These are phyloP conservation scores for Phlogophora meticulosa DNA, from an alignment of 2,888 invertebrate species.

Conservation along the genomic window DNA sequence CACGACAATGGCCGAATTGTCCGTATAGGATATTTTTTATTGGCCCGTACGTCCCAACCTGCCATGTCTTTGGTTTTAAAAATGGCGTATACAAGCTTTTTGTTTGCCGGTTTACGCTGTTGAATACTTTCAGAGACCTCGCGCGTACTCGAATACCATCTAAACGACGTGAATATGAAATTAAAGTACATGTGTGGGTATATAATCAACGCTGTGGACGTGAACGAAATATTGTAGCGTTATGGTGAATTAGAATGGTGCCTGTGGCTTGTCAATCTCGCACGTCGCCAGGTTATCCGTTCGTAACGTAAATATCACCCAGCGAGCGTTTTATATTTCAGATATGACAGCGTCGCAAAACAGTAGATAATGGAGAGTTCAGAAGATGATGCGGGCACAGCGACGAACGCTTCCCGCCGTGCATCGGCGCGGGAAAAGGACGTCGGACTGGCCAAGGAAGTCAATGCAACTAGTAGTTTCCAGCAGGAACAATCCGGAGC, in stretches of 20 bases:
- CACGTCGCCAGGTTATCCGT: conserved; percentile 90
- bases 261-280: conserved; percentile 90
- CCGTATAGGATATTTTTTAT: conserved; percentile 90
- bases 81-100: conserved; percentile 92
- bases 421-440: conserved; percentile 91
- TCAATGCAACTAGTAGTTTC: conserved; percentile 84
- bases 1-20: conserved; percentile 91
- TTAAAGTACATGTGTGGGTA: conserved; percentile 91
- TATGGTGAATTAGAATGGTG: conserved; percentile 91
- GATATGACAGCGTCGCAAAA: conserved; percentile 90
- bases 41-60: conserved; percentile 89
- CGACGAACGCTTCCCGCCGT: conserved; percentile 90
- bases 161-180: conserved; percentile 90
- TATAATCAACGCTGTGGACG: conserved; percentile 88
- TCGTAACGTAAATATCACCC: conserved; percentile 89
- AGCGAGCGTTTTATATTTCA: conserved; percentile 89
- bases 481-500: conserved; percentile 81
- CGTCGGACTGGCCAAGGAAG: conserved; percentile 84
- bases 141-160: conserved; percentile 83
- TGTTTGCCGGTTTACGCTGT: conserved; percentile 91
- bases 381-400: conserved; percentile 91
- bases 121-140: conserved; percentile 87
- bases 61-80: conserved; percentile 92
- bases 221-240: conserved; percentile 89
- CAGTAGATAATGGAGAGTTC: conserved; percentile 91